Evolutionary conservation across 2,888 invertebrate species (phyloP), one percentile per base, ranked within the genome.

Genomic region (Archips crataeganus): DNA sequence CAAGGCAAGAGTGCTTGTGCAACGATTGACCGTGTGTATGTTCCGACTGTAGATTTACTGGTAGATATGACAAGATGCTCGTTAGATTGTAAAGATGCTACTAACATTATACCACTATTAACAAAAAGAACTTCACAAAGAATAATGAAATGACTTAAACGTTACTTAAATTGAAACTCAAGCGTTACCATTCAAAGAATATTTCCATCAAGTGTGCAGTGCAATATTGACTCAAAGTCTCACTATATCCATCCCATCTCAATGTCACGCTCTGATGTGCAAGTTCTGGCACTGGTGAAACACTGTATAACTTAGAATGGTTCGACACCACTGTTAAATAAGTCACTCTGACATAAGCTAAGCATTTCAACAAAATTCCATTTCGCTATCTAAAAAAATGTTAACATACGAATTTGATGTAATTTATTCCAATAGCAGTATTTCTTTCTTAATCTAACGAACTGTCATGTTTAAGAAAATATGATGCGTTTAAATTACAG

Each of bases 1-100:
- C 82, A 82, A 79, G 82, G 80, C 79, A 78, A 57, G 78, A 77
- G 11, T 64, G 68, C 77, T 84, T 80, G 81, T 80, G 79, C 76
- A 80, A 79, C 76, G 71, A 61, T 76, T 70, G 71, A 76, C 74
- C 71, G 71, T 77, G 77, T 73, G 66, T 71, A 70, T 66, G 62
- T 54, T 45, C 47, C 66, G 54, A 64, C 34, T 72, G 54, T 49
- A 49, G 45, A 59, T 65, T 45, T 54, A 47, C 42, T 64, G 42
- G 57, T 62, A 47, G 68, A 64, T 54, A 42, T 60, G 47, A 39
- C 34, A 64, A 49, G 57, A 42, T 51, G 23, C 8, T 49, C 32
- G 34, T 32, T 64, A 39, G 61, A 61, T 62, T 23, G 39, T 34
- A 13, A 34, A 39, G 39, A 23, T 23, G 32, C 32, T 32, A 32